Conservation (phyloP, 2,888 invertebrate genomes). For the Choristoneura rosaceana region DNA sequence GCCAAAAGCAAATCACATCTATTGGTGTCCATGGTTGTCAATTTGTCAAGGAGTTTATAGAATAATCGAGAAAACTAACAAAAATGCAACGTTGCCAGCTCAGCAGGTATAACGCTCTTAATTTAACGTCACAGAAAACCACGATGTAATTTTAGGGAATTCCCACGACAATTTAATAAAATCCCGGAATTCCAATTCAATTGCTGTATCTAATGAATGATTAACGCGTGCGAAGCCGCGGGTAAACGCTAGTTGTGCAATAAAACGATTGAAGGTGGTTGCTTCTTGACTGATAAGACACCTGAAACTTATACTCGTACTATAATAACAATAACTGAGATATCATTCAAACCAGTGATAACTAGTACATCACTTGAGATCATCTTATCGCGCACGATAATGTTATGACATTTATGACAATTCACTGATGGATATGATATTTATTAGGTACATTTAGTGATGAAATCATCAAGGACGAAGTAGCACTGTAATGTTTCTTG, state of each 20-base stretch:
- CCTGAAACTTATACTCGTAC: slow-evolving; percentile 19
- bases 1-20: too few species aligned
- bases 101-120: too few species aligned
- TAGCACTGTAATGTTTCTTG: not conserved
- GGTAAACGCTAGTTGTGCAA: slow-evolving; percentile 10
- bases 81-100: too few species aligned
- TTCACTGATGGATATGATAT: not conserved
- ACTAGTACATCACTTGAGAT: slow-evolving; percentile 9
- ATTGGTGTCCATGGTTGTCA: too few species aligned
- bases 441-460: not conserved
- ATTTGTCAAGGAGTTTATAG: too few species aligned
- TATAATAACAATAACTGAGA: slow-evolving; percentile 4
- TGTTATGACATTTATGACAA: not conserved
- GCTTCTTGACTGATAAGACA: slow-evolving; percentile 34
- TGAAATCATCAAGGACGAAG: not conserved
- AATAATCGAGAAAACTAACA: too few species aligned
- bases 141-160: too few species aligned
- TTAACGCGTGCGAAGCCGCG: too few species aligned
- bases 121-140: too few species aligned
- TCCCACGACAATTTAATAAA: too few species aligned
- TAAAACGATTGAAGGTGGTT: slow-evolving; percentile 23
- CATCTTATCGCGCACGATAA: not conserved
- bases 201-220: too few species aligned
- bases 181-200: too few species aligned
- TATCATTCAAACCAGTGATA: slow-evolving; percentile 17